Conservation (phyloP, 2,888 invertebrate species). For the Branchellion lobata region DNA sequence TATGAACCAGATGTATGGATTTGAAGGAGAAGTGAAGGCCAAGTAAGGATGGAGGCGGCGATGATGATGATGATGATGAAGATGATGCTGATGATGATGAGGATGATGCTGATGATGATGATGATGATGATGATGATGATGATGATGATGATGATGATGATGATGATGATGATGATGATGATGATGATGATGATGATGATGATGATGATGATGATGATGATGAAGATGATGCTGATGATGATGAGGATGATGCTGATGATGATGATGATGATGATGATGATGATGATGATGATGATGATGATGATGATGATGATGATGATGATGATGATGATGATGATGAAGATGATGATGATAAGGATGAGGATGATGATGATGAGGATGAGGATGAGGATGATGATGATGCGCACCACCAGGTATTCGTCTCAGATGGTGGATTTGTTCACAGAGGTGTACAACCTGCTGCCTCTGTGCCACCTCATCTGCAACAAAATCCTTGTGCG, state of each 20-base stretch:
- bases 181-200: slow-evolving; percentile 16
- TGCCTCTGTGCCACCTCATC: slow-evolving; percentile 92
- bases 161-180: slow-evolving; percentile 20
- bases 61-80: background rate
- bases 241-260: background rate
- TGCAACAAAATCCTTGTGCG: slow-evolving; percentile 76
- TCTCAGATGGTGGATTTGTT: slow-evolving; percentile 93
- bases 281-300: background rate
- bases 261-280: background rate
- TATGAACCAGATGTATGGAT: slow-evolving; percentile 99
- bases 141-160: slow-evolving; percentile 20
- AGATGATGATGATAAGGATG: background rate
- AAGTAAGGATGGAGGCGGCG: slow-evolving; percentile 70
- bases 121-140: slow-evolving; percentile 1
- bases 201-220: no score
- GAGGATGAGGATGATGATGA: no score
- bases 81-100: background rate
- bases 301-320: background rate
- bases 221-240: background rate
- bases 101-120: background rate
- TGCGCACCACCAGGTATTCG: slow-evolving; percentile 72
- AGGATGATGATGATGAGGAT: no score
- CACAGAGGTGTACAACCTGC: slow-evolving; percentile 96
- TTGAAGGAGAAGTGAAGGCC: slow-evolving; percentile 94
- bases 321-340: no score